A percentile compares a stretch with the other conserved stretches of the same genome.
Conservation (phyloP, 2,888 invertebrate genomes). For the Leptarthrus brevirostris region DNA sequence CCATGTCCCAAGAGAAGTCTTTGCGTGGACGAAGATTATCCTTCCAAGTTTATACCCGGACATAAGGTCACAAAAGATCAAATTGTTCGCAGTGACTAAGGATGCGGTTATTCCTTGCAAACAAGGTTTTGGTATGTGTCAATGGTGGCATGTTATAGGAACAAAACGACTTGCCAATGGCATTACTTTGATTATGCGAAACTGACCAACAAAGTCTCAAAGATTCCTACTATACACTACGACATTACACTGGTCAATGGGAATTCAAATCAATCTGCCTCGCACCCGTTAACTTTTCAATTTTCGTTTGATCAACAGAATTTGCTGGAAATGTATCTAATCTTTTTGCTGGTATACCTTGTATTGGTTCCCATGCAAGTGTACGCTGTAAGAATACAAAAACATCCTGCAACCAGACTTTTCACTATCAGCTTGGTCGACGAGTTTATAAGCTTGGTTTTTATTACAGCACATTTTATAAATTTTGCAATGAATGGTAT, state of each 20-base stretch:
- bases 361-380: slow-evolving; percentile 89
- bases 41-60: slow-evolving; percentile 84
- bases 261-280: slow-evolving; percentile 87
- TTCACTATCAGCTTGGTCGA: slow-evolving; percentile 88
- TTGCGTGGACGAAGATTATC: slow-evolving; percentile 88
- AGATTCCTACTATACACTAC: slow-evolving; percentile 68
- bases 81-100: slow-evolving; percentile 89
- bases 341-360: slow-evolving; percentile 88
- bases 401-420: slow-evolving; percentile 90
- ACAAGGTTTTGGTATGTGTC: slow-evolving; percentile 98
- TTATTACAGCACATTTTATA: slow-evolving; percentile 89
- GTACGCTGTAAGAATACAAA: slow-evolving; percentile 88
- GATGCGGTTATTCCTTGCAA: too few relatives aligned
- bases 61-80: slow-evolving; percentile 97
- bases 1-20: slow-evolving; percentile 82
- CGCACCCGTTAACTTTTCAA: slow-evolving; percentile 91
- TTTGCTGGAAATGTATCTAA: slow-evolving; percentile 88
- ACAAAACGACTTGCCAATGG: slow-evolving; percentile 85
- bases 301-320: slow-evolving; percentile 97
- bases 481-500: slow-evolving; percentile 92
- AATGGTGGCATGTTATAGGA: slow-evolving; percentile 90
- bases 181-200: slow-evolving; percentile 74
- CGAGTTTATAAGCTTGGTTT: slow-evolving; percentile 86
- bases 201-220: slow-evolving; percentile 50
- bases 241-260: slow-evolving; percentile 98